Conservation (phyloP, 2,888 invertebrate species). For the Linyphia triangularis region DNA sequence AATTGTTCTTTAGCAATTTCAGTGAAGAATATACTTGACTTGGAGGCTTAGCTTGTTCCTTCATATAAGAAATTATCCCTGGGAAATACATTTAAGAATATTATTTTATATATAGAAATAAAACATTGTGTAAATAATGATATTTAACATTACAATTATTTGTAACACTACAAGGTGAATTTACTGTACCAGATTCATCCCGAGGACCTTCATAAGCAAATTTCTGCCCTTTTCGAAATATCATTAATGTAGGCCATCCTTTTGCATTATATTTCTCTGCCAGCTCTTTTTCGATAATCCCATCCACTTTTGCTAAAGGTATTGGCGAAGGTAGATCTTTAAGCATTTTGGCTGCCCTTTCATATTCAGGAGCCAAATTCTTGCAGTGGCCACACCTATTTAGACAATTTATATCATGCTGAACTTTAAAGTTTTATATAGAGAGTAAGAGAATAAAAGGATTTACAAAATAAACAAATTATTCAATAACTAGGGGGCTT, state of each 20-base stretch:
- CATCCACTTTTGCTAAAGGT: conserved; percentile 82
- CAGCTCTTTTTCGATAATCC: conserved; percentile 81
- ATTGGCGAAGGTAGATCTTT: conserved; percentile 78
- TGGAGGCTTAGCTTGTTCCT: conserved; percentile 81
- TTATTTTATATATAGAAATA: not conserved
- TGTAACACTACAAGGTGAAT: no score
- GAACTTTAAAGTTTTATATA: not conserved
- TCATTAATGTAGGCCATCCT: conserved; percentile 82
- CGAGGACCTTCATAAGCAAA: conserved; percentile 82
- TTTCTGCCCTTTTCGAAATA: conserved; percentile 80
- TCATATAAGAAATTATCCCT: conserved; percentile 82
- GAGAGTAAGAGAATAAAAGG: not conserved
- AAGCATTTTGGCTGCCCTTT: conserved; percentile 81
- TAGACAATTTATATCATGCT: not conserved
- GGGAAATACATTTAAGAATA: conserved; percentile 44
- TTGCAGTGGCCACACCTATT: conserved; percentile 82
- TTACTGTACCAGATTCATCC: conserved; percentile 78
- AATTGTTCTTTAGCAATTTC: conserved; percentile 79
- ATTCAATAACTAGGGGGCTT: not conserved
- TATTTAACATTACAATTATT: not conserved
- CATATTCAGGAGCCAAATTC: conserved; percentile 82
- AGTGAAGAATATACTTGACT: conserved; percentile 78
- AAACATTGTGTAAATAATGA: not conserved
- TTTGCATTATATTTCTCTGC: conserved; percentile 81
- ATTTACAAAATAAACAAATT: no score